These are phyloP conservation scores for Crocuta crocuta DNA, from an alignment of 2,113 vertebrate species.

Conservation along the genomic window DNA sequence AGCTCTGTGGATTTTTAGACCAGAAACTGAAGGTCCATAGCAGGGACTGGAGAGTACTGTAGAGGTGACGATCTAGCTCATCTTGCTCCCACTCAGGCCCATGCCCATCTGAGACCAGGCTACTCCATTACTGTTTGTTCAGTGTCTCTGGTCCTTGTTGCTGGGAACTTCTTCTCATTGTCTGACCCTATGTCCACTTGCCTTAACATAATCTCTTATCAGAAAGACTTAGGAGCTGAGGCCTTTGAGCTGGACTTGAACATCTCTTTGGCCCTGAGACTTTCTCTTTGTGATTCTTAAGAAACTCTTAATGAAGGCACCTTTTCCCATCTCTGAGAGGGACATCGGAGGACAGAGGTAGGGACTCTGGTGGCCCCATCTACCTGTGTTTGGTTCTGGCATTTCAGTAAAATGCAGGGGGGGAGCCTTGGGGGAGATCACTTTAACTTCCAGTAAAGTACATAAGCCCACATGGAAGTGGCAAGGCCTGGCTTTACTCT, in stretches of 20 bases:
- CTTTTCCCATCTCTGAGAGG: neutral
- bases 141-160: neutral
- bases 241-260: neutral
- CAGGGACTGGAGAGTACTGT: neutral
- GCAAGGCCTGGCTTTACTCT: neutral
- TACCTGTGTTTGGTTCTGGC: neutral
- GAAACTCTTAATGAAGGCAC: neutral
- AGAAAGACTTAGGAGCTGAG: conserved; percentile 29
- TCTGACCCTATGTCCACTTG: conserved; percentile 36
- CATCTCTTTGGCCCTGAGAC: neutral
- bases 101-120: neutral
- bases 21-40: neutral
- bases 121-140: neutral
- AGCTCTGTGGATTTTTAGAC: neutral
- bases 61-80: neutral
- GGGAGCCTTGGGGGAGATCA: neutral
- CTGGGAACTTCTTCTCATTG: conserved; percentile 29
- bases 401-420: neutral
- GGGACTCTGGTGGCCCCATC: neutral
- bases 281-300: neutral
- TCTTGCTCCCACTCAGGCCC: neutral
- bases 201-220: neutral
- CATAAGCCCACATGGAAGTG: neutral
- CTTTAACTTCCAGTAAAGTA: neutral
- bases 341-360: neutral